A percentile compares a stretch with the other conserved stretches of the same genome.
Evolutionary conservation across 2,797 vertebrate genomes (phyloP).

Genomic region (Sus cebifrons): DNA sequence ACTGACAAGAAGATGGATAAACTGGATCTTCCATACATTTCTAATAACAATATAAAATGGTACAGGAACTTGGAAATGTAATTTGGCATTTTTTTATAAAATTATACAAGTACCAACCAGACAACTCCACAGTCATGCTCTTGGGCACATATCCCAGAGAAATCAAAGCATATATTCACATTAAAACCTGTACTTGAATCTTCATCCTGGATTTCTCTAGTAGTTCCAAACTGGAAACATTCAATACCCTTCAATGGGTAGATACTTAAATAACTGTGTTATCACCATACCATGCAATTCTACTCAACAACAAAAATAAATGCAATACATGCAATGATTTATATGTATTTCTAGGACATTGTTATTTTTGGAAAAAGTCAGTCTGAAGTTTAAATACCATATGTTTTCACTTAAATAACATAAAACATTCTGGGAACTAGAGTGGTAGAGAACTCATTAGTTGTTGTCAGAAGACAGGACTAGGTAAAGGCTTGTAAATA

Average conservation of each 20-base stretch:
- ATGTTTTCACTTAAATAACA: not conserved
- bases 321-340: not conserved
- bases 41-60: not conserved
- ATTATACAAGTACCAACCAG: not conserved
- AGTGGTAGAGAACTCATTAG: not conserved
- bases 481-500: not conserved
- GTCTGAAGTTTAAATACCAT: not conserved
- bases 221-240: not conserved
- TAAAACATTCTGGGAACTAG: not conserved
- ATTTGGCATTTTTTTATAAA: not conserved
- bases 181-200: not conserved
- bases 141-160: not conserved
- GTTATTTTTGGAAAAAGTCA: not conserved
- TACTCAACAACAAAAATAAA: not conserved
- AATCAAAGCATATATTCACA: not conserved
- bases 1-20: not conserved
- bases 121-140: not conserved
- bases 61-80: not conserved
- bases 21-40: not conserved
- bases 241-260: not conserved
- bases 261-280: not conserved
- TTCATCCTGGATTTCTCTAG: not conserved
- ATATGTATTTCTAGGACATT: not conserved
- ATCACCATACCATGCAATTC: not conserved
- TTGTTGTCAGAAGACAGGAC: not conserved